These are phyloP conservation scores for Scatophagus argus DNA, from an alignment of 2,113 vertebrate species.

Conservation along the genomic window DNA sequence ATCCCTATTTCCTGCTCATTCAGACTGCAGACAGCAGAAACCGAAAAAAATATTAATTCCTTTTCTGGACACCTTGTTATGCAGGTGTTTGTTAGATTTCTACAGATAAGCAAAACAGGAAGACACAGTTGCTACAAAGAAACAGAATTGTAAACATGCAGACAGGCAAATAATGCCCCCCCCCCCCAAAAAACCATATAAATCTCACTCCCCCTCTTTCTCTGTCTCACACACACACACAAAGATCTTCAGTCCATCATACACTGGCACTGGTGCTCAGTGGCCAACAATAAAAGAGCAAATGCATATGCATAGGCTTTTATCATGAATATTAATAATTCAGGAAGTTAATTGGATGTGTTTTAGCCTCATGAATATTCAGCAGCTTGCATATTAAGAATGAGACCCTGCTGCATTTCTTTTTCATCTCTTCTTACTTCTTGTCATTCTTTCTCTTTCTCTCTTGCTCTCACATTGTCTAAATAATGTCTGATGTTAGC, in stretches of 20 bases:
- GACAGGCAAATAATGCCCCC: slow-evolving; percentile 24
- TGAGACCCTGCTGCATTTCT: slow-evolving; percentile 64
- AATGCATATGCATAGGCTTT: slow-evolving; percentile 81
- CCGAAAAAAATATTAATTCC: too few species aligned
- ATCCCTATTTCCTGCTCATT: not conserved
- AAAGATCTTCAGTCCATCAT: slow-evolving; percentile 51
- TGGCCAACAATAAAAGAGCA: slow-evolving; percentile 76
- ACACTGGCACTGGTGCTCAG: slow-evolving; percentile 49
- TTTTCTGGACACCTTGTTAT: slow-evolving; percentile 35
- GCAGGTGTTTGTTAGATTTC: slow-evolving; percentile 38
- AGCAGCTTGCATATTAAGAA: slow-evolving; percentile 71
- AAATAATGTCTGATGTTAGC: slow-evolving; percentile 64
- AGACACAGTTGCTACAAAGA: slow-evolving; percentile 16
- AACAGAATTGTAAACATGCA: slow-evolving; percentile 34
- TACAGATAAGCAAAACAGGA: slow-evolving; percentile 22
- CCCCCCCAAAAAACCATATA: too few species aligned
- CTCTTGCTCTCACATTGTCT: slow-evolving; percentile 28
- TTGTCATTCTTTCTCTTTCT: slow-evolving; percentile 25
- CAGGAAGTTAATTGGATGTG: slow-evolving; percentile 84
- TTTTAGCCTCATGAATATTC: slow-evolving; percentile 85
- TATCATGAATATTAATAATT: slow-evolving; percentile 84
- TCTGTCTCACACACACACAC: slow-evolving; percentile 7
- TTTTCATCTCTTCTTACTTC: slow-evolving; percentile 64
- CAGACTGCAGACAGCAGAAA: not conserved
- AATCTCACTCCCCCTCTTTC: not conserved